A percentile compares a stretch with the other conserved stretches of the same genome.
Conservation (phyloP, 2,113 vertebrate genomes). For the Alces alces region DNA sequence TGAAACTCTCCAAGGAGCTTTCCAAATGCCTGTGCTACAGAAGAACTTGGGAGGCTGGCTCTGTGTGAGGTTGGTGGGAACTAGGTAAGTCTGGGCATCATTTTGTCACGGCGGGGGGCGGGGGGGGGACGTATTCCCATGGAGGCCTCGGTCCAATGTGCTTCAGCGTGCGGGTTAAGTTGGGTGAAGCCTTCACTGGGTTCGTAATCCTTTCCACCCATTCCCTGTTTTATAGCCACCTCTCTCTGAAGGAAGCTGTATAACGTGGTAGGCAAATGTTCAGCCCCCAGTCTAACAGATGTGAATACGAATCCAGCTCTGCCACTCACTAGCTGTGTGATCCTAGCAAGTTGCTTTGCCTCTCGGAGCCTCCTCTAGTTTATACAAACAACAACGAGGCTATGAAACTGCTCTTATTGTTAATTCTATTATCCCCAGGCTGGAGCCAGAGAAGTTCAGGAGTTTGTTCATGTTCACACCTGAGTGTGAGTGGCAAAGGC, state of each 20-base stretch:
- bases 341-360: neutral
- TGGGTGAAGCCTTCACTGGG: neutral
- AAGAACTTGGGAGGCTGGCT: neutral
- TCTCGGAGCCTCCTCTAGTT: neutral
- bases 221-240: neutral
- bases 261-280: neutral
- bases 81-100: neutral
- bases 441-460: neutral
- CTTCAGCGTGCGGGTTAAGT: neutral
- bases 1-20: neutral
- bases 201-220: neutral
- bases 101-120: neutral
- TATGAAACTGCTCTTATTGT: neutral
- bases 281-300: neutral
- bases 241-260: neutral
- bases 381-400: neutral
- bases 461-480: neutral
- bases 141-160: rapidly evolving
- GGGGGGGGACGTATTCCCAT: neutral
- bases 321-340: neutral
- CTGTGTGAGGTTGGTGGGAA: neutral
- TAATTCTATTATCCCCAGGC: neutral
- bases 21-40: neutral
- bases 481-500: neutral
- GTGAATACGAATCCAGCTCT: neutral